Base-by-base conservation (phyloP, 1,140 invertebrate species). In the Chelonus insularis region DNA sequence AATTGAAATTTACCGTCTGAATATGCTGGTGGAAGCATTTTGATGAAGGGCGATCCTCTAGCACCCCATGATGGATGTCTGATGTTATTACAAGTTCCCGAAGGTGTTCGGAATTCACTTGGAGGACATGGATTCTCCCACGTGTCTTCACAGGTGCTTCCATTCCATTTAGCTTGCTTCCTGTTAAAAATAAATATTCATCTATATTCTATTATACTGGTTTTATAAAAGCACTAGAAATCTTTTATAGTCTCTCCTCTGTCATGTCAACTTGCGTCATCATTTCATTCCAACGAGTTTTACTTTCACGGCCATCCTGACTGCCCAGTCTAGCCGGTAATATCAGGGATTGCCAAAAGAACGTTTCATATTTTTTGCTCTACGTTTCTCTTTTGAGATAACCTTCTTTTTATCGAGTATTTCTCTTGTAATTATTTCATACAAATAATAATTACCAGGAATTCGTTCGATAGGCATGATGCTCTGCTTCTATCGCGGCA, bases 11-110 rank as follows among this genome's bases (percentile, higher is more conserved):
- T 84, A 89, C 93, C 92, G 80, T 96, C 94, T 16, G 87, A 86
- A 79, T 98, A 99, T 47, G 87, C 85, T 0, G 94, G 84, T 2
- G 87, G 84, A 29, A 97, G 67, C 12, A 94, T 82, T 57, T 96
- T 84, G 16, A 92, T 80, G 73, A 96, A 94, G 4, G 93, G 86
- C 47, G 90, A 91, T 18, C 92, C 90, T 21, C 93, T 85, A 54
- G 89, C 87, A 2, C 96, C 97, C 93, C 94, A 95, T 9, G 87
- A 86, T 4, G 94, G 87, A 75, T 96, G 89, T 34, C 92, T 84
- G 0, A 97, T 88, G 78, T 99, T 99, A 80, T 99, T 99, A 77
- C 97, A 99, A 72, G 92, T 89, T 0, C 94, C 97, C 37, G 90
- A 92, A 11, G 89, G 87, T 21, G 90, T 90, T 45, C 96, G 84